Base-by-base conservation (phyloP, 2,888 invertebrate genomes). In the Tuberolachnus salignus region DNA sequence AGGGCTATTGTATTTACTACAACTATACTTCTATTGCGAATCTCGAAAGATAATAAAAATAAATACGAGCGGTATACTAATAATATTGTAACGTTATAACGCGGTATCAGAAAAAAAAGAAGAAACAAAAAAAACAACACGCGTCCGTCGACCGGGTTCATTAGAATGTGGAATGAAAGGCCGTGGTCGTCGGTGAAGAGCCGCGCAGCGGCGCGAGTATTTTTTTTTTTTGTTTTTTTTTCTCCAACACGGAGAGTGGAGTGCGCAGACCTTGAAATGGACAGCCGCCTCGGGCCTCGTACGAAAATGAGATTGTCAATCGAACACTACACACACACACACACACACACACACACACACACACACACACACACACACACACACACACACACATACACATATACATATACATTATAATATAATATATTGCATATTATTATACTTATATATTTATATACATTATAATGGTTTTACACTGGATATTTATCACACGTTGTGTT, bases 161-260 rank as follows among this genome's bases (percentile, higher is more conserved):
- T 75, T 67, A 75, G 75, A 75, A 75, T 75, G 75, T 75, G 57
- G 75, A 75, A 75, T 75, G 67, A 67, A 75, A 75, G 59, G 75
- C 67, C 59, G 64, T 49, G 51, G 46, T 0, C 8, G 55, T 11
- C 19, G 59, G 3, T 19, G 75, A 75, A 75, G 75, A 75, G 75
- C 75, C 57, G 72, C 61, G 75, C 75, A 19, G 75, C 75, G 75
- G 66, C 67, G 67, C 75, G 75, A 75, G 75, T 67, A 67, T 74
- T 74, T 21, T 66, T 59, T 49, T 61, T 53, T 57, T 19, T 71
- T 67, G 16, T 46, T 21, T 64, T 23, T 23, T 42, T 63, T 46
- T 64, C 21, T 46, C 55, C 55, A 64, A 21, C 21, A 10, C 19
- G 75, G 57, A 26, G 74, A 74, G 75, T 14, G 75, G 66, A 46